phyloP scores from a whole-genome alignment of 2,113 vertebrate genomes.

The Syngnathus floridae region DNA sequence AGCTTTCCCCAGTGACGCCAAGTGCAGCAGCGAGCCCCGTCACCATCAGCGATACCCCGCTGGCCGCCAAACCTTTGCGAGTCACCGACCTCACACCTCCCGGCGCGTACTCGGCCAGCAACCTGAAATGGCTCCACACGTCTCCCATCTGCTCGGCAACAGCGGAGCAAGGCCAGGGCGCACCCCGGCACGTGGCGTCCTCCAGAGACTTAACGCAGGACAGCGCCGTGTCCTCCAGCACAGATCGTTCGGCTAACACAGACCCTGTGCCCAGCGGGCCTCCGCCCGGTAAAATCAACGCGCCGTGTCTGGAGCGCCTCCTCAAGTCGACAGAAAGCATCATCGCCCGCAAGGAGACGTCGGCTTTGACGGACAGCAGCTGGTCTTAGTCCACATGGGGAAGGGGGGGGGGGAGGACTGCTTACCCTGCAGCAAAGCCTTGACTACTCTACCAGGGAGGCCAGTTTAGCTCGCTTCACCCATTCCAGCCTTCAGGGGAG shows the following conservation, averaged over 20 bases:
- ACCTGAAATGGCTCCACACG: constrained; percentile 74
- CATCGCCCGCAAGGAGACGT: constrained; percentile 58
- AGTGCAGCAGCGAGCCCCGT: constrained; percentile 31
- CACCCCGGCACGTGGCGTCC: constrained; percentile 50
- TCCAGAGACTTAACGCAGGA: constrained; percentile 68
- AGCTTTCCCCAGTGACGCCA: constrained; percentile 54
- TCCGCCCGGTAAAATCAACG: constrained; percentile 69
- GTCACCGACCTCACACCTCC: constrained; percentile 62
- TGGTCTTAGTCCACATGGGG: constrained; percentile 61
- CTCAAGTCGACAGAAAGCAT: constrained; percentile 76
- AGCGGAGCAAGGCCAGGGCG: constrained; percentile 57
- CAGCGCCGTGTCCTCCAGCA: constrained; percentile 73
- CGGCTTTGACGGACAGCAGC: constrained; percentile 54
- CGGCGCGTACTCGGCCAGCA: constrained; percentile 64
- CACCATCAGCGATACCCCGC: constrained; percentile 34
- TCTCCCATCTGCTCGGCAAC: constrained; percentile 70
- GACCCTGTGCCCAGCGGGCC: constrained; percentile 50
- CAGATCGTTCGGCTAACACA: constrained; percentile 55
- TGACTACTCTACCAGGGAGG: constrained; percentile 39
- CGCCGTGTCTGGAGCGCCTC: constrained; percentile 74
- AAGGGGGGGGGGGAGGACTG: constrained; percentile 29
- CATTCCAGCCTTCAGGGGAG: constrained; percentile 67
- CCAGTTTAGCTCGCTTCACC: constrained; percentile 46
- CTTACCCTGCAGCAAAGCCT: constrained; percentile 41
- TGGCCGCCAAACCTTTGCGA: constrained; percentile 50